These are phyloP conservation scores for Eilema depressum DNA, from an alignment of 2,888 invertebrate genomes.

Conservation along the genomic window DNA sequence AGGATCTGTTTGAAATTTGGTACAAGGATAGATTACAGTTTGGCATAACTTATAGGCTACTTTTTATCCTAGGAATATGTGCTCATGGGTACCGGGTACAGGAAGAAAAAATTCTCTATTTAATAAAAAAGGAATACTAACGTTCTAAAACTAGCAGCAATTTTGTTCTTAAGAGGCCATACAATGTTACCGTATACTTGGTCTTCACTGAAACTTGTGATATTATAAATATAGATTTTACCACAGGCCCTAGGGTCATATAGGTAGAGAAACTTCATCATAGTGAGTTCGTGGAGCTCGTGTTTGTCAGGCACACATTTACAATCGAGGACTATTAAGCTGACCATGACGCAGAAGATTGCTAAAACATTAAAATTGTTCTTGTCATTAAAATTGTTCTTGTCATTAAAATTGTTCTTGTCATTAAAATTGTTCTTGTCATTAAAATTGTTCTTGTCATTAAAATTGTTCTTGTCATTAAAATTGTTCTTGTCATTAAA, in stretches of 20 bases:
- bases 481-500: no score
- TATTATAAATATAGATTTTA: slow-evolving; percentile 71
- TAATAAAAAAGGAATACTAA: slow-evolving; percentile 37
- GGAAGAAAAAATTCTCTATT: no score
- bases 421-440: not conserved
- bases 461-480: not conserved
- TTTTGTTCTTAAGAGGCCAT: slow-evolving; percentile 68
- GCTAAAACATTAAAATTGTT: slow-evolving; percentile 55
- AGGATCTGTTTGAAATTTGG: no score
- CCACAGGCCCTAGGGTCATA: slow-evolving; percentile 76
- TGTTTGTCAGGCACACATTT: slow-evolving; percentile 55
- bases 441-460: not conserved
- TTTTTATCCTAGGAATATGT: no score
- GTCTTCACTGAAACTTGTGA: slow-evolving; percentile 46
- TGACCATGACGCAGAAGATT: slow-evolving; percentile 58
- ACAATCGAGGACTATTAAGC: slow-evolving; percentile 72
- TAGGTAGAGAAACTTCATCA: slow-evolving; percentile 75
- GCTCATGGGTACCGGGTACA: no score
- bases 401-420: not conserved
- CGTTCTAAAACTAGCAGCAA: slow-evolving; percentile 70
- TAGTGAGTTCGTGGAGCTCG: slow-evolving; percentile 73
- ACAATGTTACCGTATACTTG: slow-evolving; percentile 57
- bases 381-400: no score
- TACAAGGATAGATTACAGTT: no score
- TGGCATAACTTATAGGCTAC: no score